Base-by-base conservation (phyloP, 2,113 vertebrate genomes). In the Sciurus niger region DNA sequence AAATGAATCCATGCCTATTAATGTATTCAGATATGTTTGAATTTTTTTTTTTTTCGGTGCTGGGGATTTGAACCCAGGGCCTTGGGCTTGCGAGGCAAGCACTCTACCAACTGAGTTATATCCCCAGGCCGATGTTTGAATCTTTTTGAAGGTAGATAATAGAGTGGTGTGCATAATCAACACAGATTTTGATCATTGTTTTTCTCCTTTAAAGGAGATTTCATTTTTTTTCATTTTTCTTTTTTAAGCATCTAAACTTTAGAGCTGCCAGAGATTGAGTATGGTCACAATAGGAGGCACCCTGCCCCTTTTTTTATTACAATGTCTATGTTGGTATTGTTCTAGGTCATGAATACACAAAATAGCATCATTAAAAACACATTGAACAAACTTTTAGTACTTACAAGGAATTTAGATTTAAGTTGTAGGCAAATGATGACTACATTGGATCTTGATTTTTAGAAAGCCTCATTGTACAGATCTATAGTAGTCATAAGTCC, bases 131-230 rank as follows among this genome's bases (percentile, higher is more conserved):
- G 0, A 40, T 40, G 40, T 78, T 80, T 80, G 7, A 65, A 1
- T 46, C 1, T 46, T 84, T 92, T 46, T 51, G 65, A 88, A 95
- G 70, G 18, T 16, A 89, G n/a, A 48, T 51, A 58, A 51, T 60
- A 72, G 37, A 73, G n/a, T 80, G 4, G 28, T 14, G 6, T 37
- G 1, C 5, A 17, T 55, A 86, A 9, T 80, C 37, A 72, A 25
- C 0, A 32, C 48, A 58, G 24, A 53, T 16, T 34, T 67, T 30
- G 58, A 55, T 80, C 53, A 58, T 32, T 55, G 11, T n/a, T 90
- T 93, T 95, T 84, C 68, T 94, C 22, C 70, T 89, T 84, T 90
- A 46, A 87, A 72, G 72, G 58, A 89, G 24, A 43, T 65, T n/a
- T 67, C 8, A 34, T 87, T 85, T 80, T 40, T 40, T 34, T 74